Evolutionary conservation across 2,113 vertebrate genomes (phyloP).

Genomic region (Rattus norvegicus): DNA sequence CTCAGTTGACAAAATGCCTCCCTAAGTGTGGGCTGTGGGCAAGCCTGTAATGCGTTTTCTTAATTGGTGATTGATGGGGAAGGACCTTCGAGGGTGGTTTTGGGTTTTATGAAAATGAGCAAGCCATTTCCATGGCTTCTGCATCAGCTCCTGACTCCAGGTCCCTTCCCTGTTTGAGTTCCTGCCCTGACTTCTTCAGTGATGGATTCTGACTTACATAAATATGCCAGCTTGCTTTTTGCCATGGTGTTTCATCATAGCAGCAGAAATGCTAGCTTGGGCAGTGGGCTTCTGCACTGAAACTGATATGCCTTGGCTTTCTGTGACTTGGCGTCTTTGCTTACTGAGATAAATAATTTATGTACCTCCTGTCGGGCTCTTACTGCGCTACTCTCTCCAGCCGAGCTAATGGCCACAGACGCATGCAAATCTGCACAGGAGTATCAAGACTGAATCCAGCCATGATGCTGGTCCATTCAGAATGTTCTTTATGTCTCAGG

Average conservation of each 20-base stretch:
- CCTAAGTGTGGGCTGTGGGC: neutral
- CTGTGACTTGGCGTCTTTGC: neutral
- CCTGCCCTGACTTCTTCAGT: neutral
- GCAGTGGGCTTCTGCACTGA: neutral
- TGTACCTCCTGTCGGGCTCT: neutral
- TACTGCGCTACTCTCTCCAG: neutral
- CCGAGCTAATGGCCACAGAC: neutral
- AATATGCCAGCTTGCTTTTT: neutral
- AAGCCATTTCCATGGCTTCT: neutral
- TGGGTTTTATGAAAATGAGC: neutral
- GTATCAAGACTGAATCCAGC: neutral
- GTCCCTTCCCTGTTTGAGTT: neutral
- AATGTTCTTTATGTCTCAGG: constrained; percentile 19
- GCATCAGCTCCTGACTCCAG: neutral
- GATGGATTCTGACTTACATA: neutral
- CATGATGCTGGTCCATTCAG: neutral
- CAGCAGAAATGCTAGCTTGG: neutral
- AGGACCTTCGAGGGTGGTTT: neutral
- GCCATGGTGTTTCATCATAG: neutral
- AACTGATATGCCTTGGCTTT: neutral
- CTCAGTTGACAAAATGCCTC: neutral
- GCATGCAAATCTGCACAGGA: neutral
- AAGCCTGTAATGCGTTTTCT: neutral
- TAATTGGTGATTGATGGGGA: neutral
- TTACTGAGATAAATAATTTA: neutral